Conservation (phyloP, 2,113 vertebrate genomes). For the Abramis brama region DNA sequence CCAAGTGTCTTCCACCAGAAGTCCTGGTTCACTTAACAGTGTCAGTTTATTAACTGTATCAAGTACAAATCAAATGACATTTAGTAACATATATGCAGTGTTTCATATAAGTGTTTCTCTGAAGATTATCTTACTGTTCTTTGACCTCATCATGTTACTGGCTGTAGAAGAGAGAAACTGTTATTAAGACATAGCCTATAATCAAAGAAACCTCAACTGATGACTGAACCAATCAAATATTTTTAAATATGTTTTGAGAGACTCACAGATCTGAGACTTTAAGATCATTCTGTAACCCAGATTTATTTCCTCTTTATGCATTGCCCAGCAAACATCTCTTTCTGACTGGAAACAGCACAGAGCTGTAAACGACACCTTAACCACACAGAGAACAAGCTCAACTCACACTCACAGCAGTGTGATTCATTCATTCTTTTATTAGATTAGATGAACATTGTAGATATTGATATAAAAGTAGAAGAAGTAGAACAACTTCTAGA, state of each 20-base stretch:
- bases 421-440: background rate
- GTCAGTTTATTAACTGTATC: too few species aligned
- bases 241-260: background rate
- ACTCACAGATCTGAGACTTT: background rate
- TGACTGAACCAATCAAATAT: background rate
- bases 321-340: background rate
- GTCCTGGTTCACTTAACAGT: too few species aligned
- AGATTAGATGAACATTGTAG: too few species aligned
- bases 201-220: background rate
- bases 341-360: slow-evolving; percentile 4
- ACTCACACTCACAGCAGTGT: background rate
- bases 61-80: too few species aligned
- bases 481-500: too few species aligned
- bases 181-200: background rate
- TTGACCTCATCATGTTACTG: too few species aligned
- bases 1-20: too few species aligned
- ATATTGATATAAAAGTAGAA: too few species aligned
- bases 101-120: too few species aligned
- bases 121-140: too few species aligned
- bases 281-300: background rate
- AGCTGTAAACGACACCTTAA: background rate
- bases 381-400: background rate
- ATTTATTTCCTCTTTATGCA: background rate
- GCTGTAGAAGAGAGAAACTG: too few species aligned
- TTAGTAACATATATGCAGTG: too few species aligned